Base-by-base conservation (phyloP, 2,797 vertebrate species). In the Lycodopsis pacificus region DNA sequence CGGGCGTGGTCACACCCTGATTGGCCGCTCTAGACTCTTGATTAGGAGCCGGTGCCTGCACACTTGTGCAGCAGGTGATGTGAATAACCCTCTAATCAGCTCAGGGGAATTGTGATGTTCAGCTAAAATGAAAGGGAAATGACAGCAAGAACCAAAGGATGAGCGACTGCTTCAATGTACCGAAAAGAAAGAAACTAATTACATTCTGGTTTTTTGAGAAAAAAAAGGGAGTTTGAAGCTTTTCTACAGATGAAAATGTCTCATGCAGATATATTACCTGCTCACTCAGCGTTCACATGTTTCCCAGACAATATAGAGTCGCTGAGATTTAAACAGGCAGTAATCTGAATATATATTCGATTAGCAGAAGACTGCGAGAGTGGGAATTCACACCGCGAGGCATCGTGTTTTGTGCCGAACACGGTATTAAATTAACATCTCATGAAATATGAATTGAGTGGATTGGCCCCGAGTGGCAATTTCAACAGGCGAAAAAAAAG, bases 391-490 rank as follows among this genome's bases (percentile, higher is more conserved):
- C 63, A 46, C 69, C 56, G 66, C 32, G 65, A 76, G 38, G 75
- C 68, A 42, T 48, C 11, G 3, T 22, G 53, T 66, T 77, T 79
- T 81, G 38, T 77, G 61, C 44, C 56, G 69, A 74, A 73, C 71
- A 80, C 58, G 34, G 48, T n/a, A 64, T 80, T 42, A 82, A 56
- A 86, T 86, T 78, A 82, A 81, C 86, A 84, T 76, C 71, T 81
- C 70, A 79, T 88, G 25, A 65, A 73, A 73, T 76, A 72, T 88
- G 68, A 54, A 86, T 66, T 66, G 27, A 36, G 36, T 25, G 22
- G 71, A 56, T 76, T 56, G 58, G 70, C 64, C 71, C 65, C 59
- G 42, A 48, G 67, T 57, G 62, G 12, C 42, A 61, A 22, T 54
- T 73, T 73, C 15, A 64, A 71, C 71, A 58, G 38, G 62, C 51